These are phyloP conservation scores for Seladonia tumulorum DNA, from an alignment of 2,888 invertebrate species.

Conservation along the genomic window DNA sequence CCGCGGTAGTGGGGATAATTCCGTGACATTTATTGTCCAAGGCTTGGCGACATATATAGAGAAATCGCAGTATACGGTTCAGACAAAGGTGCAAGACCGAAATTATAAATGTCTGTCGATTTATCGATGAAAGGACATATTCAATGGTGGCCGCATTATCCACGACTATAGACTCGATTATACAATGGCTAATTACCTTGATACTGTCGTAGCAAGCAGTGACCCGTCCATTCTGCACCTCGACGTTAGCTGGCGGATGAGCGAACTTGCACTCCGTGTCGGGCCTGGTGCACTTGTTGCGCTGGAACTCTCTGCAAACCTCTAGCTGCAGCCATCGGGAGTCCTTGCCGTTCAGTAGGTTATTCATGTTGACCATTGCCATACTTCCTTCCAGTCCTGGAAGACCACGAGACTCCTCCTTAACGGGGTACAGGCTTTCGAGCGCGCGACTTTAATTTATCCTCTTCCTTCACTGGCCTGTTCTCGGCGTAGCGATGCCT, in stretches of 20 bases:
- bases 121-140: constrained; percentile 3
- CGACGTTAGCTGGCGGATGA: constrained; percentile 99
- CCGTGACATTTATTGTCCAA: too few relatives aligned
- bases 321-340: constrained; percentile 99
- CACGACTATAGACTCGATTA: constrained; percentile 51
- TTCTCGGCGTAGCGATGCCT: neutral
- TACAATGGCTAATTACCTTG: constrained; percentile 90
- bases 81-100: neutral
- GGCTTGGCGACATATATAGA: too few relatives aligned
- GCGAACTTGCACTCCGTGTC: constrained; percentile 99
- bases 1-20: too few relatives aligned
- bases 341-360: constrained; percentile 98
- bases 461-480: constrained; percentile 45
- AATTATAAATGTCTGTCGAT: neutral
- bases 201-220: constrained; percentile 99
- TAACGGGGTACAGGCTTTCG: constrained; percentile 52
- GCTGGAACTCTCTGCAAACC: constrained; percentile 99
- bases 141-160: neutral
- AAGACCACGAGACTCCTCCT: constrained; percentile 68
- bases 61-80: neutral
- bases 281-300: constrained; percentile 99
- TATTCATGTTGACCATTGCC: constrained; percentile 98
- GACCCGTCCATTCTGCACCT: constrained; percentile 99
- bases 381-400: constrained; percentile 84
- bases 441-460: constrained; percentile 47